Conservation (phyloP, 1,140 invertebrate genomes). For the Drosophila pseudoananassae region DNA sequence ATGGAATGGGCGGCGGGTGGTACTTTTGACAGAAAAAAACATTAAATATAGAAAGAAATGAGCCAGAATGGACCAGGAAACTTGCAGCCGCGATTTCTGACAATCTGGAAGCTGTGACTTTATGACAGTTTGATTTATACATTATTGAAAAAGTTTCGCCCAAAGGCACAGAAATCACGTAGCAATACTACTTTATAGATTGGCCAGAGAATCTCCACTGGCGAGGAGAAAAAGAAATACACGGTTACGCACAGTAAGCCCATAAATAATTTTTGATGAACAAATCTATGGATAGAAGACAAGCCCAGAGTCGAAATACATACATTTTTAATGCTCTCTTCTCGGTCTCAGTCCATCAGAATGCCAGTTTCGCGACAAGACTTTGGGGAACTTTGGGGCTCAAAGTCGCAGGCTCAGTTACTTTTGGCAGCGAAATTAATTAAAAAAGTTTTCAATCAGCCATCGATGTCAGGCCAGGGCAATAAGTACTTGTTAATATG, state of each 20-base stretch:
- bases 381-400: conserved; percentile 32
- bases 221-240: background rate
- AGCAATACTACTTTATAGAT: conserved; percentile 15
- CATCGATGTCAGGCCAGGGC: conserved; percentile 47
- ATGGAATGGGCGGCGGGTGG: conserved; percentile 1
- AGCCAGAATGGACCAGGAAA: background rate
- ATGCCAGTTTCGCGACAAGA: background rate
- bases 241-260: conserved; percentile 50
- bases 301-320: conserved; percentile 53
- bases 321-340: conserved; percentile 67
- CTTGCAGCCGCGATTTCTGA: conserved; percentile 26
- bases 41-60: too few relatives aligned
- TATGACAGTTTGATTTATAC: conserved; percentile 83
- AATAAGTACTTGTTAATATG: conserved; percentile 7
- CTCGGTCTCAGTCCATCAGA: background rate
- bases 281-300: background rate
- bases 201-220: background rate
- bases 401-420: conserved; percentile 40
- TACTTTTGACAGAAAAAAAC: conserved; percentile 26
- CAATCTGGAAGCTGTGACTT: conserved; percentile 69
- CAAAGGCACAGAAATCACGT: conserved; percentile 53
- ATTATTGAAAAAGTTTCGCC: conserved; percentile 83
- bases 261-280: conserved; percentile 71
- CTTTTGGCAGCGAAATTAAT: conserved; percentile 74
- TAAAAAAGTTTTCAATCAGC: conserved; percentile 80